phyloP scores from a whole-genome alignment of 2,797 vertebrate species.

The Labroides dimidiatus region DNA sequence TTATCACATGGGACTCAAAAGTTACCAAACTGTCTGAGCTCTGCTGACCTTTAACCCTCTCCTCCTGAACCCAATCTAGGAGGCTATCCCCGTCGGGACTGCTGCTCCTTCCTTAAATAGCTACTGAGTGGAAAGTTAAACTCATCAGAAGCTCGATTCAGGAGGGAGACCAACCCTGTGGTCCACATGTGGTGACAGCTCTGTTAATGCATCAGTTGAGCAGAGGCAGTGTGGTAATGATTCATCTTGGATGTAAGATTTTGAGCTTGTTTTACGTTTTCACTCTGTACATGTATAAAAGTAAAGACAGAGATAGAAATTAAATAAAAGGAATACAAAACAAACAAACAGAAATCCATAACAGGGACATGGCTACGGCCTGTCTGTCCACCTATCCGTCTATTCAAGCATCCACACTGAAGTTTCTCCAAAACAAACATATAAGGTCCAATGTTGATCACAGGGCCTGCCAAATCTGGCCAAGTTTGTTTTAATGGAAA shows the following conservation, averaged over 20 bases:
- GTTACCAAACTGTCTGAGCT: conserved; percentile 8
- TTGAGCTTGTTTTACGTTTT: conserved; percentile 3
- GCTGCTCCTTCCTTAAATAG: conserved; percentile 53
- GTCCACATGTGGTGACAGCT: conserved; percentile 49
- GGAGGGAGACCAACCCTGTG: conserved; percentile 11
- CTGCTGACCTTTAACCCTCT: conserved; percentile 48
- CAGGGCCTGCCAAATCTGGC: no score
- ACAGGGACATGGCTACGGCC: no score
- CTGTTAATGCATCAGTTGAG: conserved; percentile 9
- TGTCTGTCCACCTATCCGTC: no score
- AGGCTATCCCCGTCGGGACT: conserved; percentile 37
- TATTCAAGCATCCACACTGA: no score
- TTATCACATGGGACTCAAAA: conserved; percentile 13
- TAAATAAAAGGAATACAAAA: not conserved
- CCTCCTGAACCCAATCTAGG: conserved; percentile 32
- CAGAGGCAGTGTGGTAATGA: conserved; percentile 22
- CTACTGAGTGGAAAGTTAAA: conserved; percentile 44
- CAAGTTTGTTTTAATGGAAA: no score
- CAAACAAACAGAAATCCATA: no score
- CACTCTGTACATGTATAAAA: not conserved
- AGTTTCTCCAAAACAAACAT: no score
- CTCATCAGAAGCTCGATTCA: conserved; percentile 31
- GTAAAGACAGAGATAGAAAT: not conserved
- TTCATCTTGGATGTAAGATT: conserved; percentile 7
- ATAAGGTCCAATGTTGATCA: no score